Percentiles rank a stretch among this genome's conserved stretches.
phyloP scores from a whole-genome alignment of 2,113 vertebrate species.

The Psettodes erumei region DNA sequence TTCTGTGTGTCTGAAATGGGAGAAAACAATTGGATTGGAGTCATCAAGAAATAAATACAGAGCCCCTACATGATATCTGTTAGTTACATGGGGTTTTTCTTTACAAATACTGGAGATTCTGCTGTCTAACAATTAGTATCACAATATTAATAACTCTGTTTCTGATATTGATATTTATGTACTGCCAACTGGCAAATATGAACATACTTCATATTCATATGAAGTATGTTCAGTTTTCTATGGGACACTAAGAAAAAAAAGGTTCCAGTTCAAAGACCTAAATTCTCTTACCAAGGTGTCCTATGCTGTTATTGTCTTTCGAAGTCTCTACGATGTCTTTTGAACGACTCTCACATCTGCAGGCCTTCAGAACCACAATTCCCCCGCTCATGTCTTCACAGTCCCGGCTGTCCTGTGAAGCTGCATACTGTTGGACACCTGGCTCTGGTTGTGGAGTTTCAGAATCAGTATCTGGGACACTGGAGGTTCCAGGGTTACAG shows the following conservation, averaged over 20 bases:
- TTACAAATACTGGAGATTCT: background rate
- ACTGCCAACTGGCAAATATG: background rate
- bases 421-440: background rate
- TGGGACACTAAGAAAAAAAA: background rate
- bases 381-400: background rate
- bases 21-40: slow-evolving; percentile 1
- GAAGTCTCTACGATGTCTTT: background rate
- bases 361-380: background rate
- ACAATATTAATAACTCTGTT: background rate
- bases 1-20: slow-evolving; percentile 38
- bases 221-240: too few relatives aligned
- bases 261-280: background rate
- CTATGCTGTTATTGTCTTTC: background rate
- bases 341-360: background rate
- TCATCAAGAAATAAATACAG: too few relatives aligned
- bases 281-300: slow-evolving; percentile 52
- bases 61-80: too few relatives aligned
- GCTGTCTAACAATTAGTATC: background rate
- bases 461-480: slow-evolving; percentile 36
- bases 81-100: too few relatives aligned
- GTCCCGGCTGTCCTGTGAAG: background rate
- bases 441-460: background rate
- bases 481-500: slow-evolving; percentile 72
- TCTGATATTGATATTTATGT: background rate
- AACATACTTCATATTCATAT: too few relatives aligned